These are phyloP conservation scores for Anastrepha ludens DNA, from an alignment of 1,140 invertebrate genomes.

Conservation along the genomic window DNA sequence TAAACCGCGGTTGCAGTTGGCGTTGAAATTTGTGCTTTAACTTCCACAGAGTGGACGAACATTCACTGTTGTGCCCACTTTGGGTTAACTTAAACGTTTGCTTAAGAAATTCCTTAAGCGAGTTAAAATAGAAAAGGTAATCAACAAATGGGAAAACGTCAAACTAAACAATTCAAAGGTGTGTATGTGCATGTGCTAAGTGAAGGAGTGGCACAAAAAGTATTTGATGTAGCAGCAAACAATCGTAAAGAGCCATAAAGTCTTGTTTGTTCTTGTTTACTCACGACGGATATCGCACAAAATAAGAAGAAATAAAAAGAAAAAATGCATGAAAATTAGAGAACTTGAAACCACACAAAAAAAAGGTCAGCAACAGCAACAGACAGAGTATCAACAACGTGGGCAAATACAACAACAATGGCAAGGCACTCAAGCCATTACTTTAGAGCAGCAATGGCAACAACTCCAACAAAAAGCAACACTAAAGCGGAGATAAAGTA, in stretches of 20 bases:
- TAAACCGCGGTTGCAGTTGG: not conserved
- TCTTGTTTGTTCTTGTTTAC: constrained; percentile 21
- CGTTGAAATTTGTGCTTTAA: not conserved
- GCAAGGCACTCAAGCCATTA: constrained; percentile 28
- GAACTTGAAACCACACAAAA: not conserved
- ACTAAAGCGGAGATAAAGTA: not conserved
- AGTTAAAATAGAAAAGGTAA: constrained; percentile 50
- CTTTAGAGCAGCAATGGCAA: not conserved
- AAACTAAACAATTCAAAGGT: not conserved
- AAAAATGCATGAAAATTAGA: not conserved
- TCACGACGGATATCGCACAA: not conserved
- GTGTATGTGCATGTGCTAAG: not conserved
- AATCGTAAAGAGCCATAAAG: constrained; percentile 9
- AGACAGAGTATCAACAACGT: not conserved
- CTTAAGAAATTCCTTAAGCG: constrained; percentile 8
- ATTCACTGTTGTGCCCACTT: not conserved
- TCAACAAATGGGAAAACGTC: not conserved
- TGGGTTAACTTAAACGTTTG: not conserved
- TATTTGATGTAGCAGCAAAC: not conserved
- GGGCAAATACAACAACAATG: not conserved
- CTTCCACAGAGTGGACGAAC: not conserved
- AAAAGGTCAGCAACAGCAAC: not conserved
- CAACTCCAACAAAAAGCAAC: not conserved
- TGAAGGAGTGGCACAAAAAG: not conserved
- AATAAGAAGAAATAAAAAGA: constrained; percentile 8